Conservation (phyloP, 2,888 invertebrate species). For the Suillia variegata region DNA sequence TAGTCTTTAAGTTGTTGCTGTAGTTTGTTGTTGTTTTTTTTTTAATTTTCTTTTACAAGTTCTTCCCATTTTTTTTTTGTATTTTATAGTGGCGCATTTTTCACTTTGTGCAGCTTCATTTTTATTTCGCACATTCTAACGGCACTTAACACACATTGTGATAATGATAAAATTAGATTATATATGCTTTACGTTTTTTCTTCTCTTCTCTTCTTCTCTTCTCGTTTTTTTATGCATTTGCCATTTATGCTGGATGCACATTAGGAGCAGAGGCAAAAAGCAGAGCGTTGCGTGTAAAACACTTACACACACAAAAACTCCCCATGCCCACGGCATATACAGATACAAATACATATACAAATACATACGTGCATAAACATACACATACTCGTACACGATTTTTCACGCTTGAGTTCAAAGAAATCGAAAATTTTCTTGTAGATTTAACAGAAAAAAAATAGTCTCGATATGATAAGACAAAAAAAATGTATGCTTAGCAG, state of each 20-base stretch:
- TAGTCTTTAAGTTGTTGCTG: too few species aligned
- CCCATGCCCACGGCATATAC: neutral
- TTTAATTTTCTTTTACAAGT: neutral
- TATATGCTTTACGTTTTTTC: constrained; percentile 47
- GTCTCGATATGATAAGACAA: constrained; percentile 2
- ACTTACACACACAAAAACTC: neutral
- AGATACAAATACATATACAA: too few species aligned
- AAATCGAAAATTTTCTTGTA: constrained; percentile 5
- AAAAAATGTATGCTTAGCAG: too few species aligned
- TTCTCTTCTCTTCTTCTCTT: constrained; percentile 21
- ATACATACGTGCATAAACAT: too few species aligned
- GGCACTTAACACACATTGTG: constrained; percentile 56
- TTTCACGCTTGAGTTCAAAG: neutral
- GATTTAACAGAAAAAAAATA: constrained; percentile 14
- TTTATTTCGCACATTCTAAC: constrained; percentile 33
- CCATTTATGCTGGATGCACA: constrained; percentile 1
- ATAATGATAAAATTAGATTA: constrained; percentile 58
- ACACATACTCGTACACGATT: neutral
- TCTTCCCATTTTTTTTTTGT: neutral
- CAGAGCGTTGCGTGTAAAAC: neutral
- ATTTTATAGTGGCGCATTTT: neutral
- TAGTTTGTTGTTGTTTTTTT: too few species aligned
- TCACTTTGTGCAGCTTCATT: neutral
- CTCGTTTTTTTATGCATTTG: neutral
- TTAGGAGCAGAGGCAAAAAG: neutral